Evolutionary conservation across 1,140 invertebrate species (phyloP).

Genomic region (Drosophila ambigua): DNA sequence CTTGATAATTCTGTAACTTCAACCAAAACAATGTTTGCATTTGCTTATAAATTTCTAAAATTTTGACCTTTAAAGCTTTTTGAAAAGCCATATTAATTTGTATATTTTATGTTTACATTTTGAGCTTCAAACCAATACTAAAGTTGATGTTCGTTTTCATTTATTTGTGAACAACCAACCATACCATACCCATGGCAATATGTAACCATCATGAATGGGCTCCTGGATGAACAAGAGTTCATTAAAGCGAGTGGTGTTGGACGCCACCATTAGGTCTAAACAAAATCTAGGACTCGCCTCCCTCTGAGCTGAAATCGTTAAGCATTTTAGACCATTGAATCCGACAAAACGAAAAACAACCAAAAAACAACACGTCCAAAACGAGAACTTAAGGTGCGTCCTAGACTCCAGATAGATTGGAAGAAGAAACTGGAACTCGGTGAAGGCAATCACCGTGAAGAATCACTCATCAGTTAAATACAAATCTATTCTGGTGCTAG

Average conservation of each 20-base stretch:
- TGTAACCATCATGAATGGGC: constrained; percentile 9
- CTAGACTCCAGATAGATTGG: no score
- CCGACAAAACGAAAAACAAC: constrained; percentile 20
- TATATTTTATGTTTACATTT: constrained; percentile 35
- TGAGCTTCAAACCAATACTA: constrained; percentile 18
- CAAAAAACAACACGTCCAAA: constrained; percentile 33
- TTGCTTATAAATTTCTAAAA: constrained; percentile 51
- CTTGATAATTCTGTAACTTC: constrained; percentile 9
- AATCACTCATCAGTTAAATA: not conserved
- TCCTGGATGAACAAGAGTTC: constrained; percentile 10
- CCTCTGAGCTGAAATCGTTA: constrained; percentile 34
- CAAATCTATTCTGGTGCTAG: constrained; percentile 20
- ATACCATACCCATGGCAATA: constrained; percentile 25
- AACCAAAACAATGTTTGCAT: constrained; percentile 25
- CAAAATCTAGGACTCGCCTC: constrained; percentile 10
- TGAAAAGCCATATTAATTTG: constrained; percentile 76
- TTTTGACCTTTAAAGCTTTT: constrained; percentile 79
- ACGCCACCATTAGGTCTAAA: constrained; percentile 24
- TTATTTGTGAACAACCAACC: constrained; percentile 6
- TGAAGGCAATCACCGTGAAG: no score
- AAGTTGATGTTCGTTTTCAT: not conserved
- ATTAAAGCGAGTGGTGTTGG: no score
- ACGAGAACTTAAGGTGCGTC: constrained; percentile 1
- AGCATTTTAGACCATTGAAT: constrained; percentile 29
- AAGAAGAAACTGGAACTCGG: no score